phyloP scores from a whole-genome alignment of 2,888 invertebrate genomes.

The Marasmarcha lunaedactyla region DNA sequence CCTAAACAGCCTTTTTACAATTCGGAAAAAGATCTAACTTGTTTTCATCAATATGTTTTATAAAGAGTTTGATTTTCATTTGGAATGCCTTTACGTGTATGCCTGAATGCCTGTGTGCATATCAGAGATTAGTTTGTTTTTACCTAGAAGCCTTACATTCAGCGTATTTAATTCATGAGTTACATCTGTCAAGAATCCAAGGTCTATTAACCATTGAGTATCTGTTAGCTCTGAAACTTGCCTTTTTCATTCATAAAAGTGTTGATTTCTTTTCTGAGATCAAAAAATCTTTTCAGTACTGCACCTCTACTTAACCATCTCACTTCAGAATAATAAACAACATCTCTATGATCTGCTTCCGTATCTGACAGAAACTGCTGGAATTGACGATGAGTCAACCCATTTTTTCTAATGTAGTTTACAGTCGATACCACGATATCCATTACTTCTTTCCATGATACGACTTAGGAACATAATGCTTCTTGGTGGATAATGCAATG shows the following conservation, averaged over 20 bases:
- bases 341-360: not conserved
- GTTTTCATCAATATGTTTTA: not conserved
- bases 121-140: conserved; percentile 9
- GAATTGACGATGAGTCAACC: conserved; percentile 15
- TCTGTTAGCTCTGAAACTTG: conserved; percentile 1
- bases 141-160: not conserved
- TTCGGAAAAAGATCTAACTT: conserved; percentile 6
- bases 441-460: conserved; percentile 18
- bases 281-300: not conserved
- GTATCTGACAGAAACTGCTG: conserved; percentile 2
- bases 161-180: conserved; percentile 4
- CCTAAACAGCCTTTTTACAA: conserved; percentile 5
- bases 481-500: conserved; percentile 9
- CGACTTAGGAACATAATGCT: conserved; percentile 9
- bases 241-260: conserved; percentile 1
- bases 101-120: conserved; percentile 7
- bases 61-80: conserved; percentile 3
- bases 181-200: conserved; percentile 4
- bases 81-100: conserved; percentile 5
- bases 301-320: not conserved
- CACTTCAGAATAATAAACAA: conserved; percentile 14
- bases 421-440: conserved; percentile 12
- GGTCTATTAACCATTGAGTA: conserved; percentile 2
- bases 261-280: conserved; percentile 5
- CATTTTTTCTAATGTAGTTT: conserved; percentile 15